phyloP scores from a whole-genome alignment of 2,797 vertebrate species.

The Thamnophis elegans region DNA sequence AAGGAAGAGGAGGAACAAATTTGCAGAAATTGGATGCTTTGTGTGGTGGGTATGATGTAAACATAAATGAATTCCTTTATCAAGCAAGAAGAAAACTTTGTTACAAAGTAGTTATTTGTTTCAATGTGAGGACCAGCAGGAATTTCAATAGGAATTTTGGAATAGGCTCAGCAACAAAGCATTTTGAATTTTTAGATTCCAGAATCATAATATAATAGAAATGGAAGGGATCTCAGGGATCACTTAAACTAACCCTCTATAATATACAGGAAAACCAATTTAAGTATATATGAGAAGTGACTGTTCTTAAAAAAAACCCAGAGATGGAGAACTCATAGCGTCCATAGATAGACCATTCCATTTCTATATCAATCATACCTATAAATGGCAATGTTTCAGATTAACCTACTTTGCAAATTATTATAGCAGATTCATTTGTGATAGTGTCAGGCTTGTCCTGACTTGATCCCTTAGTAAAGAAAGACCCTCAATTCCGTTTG shows the following conservation, averaged over 20 bases:
- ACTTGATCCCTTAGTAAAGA: not conserved
- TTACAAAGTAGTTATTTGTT: not conserved
- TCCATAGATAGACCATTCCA: not conserved
- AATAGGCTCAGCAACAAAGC: not conserved
- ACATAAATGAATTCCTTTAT: not conserved
- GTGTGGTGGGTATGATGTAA: conserved; percentile 34
- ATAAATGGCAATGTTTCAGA: not conserved
- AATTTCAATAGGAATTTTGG: not conserved
- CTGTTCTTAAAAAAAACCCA: not conserved
- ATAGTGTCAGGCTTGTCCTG: not conserved
- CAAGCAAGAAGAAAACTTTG: not conserved
- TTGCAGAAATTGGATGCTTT: conserved; percentile 24
- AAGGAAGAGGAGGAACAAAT: conserved; percentile 9
- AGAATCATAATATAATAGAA: not conserved
- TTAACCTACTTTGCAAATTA: not conserved
- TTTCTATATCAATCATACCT: not conserved
- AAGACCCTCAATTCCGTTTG: not conserved
- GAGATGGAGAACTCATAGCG: not conserved
- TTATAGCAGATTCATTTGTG: not conserved
- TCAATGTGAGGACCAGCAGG: not conserved
- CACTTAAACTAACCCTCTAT: not conserved
- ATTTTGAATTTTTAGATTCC: not conserved
- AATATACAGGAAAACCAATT: not conserved
- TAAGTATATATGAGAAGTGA: not conserved
- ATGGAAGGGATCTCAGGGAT: not conserved